Evolutionary conservation across 2,113 vertebrate species (phyloP).

Genomic region (Podilymbus podiceps): DNA sequence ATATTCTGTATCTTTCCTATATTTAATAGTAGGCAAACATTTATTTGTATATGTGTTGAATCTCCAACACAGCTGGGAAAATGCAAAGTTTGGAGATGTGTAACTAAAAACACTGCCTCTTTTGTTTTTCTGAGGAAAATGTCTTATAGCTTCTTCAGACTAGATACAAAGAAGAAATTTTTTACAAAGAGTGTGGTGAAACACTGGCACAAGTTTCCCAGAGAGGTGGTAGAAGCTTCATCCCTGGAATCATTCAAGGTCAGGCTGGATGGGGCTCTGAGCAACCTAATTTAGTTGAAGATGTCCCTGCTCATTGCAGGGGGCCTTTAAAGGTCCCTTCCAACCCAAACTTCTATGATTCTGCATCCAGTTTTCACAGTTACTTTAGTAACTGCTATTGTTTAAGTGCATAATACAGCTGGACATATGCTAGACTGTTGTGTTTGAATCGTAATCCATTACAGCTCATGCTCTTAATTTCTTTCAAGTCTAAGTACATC

Average conservation of each 20-base stretch:
- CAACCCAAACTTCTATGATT: background rate
- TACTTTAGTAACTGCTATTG: background rate
- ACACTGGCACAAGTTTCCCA: background rate
- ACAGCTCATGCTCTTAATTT: background rate
- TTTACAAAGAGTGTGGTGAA: background rate
- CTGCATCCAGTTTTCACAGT: background rate
- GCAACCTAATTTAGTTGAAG: background rate
- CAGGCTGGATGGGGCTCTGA: background rate
- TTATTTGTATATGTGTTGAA: background rate
- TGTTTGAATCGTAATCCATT: background rate
- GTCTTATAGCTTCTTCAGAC: background rate
- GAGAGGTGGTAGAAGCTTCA: background rate
- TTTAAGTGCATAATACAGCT: background rate
- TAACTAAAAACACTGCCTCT: background rate
- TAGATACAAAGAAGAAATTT: background rate
- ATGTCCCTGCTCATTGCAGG: background rate
- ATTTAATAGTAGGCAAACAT: background rate
- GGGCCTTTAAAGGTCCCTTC: background rate
- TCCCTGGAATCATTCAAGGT: background rate
- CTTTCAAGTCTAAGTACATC: background rate
- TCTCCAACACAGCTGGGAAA: background rate
- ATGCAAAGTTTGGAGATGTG: background rate
- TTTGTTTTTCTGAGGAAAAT: background rate
- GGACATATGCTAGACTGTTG: background rate
- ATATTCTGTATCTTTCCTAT: background rate